phyloP scores from a whole-genome alignment of 2,113 vertebrate genomes.

The Lamprotornis superbus region DNA sequence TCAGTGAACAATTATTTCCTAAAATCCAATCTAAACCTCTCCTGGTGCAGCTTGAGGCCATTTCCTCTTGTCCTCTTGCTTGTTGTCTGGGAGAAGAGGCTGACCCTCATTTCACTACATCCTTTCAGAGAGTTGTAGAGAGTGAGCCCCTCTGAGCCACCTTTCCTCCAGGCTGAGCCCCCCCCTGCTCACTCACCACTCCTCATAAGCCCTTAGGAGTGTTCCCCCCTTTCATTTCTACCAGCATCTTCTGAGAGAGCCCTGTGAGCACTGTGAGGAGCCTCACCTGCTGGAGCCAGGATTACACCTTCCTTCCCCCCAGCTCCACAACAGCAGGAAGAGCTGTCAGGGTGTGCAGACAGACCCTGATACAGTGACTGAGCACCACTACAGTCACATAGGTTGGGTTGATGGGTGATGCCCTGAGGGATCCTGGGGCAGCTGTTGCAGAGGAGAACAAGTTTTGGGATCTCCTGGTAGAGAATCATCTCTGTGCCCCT shows the following conservation, averaged over 20 bases:
- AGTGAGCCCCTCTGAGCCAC: neutral
- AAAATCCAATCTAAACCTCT: neutral
- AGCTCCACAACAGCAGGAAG: fast-evolving
- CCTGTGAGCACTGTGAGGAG: neutral
- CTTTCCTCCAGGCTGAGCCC: neutral
- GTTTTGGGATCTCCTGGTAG: neutral
- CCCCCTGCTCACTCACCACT: neutral
- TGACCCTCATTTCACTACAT: neutral
- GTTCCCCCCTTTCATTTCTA: neutral
- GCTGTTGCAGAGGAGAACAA: neutral
- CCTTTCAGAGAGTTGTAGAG: neutral
- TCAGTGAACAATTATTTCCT: neutral
- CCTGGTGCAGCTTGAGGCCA: neutral
- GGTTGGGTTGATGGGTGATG: neutral
- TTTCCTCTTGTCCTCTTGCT: neutral
- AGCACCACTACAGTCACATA: fast-evolving
- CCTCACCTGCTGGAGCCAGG: neutral
- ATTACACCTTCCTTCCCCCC: neutral
- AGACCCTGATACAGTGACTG: neutral
- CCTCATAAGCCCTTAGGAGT: neutral
- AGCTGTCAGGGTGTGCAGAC: neutral
- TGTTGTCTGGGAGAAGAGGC: neutral
- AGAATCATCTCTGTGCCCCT: neutral
- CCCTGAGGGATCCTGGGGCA: neutral
- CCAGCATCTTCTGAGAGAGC: neutral